Conservation (phyloP, 2,113 vertebrate species). For the Maccullochella peelii region DNA sequence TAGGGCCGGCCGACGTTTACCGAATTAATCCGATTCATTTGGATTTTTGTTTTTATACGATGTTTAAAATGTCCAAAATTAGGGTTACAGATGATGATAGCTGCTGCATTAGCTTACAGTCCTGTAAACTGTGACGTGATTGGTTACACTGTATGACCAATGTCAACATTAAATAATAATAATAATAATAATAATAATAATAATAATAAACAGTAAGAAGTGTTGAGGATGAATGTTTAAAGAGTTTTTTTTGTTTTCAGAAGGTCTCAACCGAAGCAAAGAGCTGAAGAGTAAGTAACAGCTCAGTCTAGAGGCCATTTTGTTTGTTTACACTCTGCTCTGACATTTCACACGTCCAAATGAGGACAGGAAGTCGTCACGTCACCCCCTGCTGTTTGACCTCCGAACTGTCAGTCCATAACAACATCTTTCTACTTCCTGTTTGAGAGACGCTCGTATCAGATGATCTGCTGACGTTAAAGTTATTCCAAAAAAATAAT, state of each 20-base stretch:
- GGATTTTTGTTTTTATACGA: no score
- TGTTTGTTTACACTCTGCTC: conserved; percentile 46
- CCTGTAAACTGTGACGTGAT: no score
- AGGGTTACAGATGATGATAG: no score
- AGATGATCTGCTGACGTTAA: not conserved
- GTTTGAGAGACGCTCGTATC: not conserved
- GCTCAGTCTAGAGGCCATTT: conserved; percentile 52
- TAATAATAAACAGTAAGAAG: no score
- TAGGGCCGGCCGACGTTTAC: no score
- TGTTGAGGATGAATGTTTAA: conserved; percentile 49
- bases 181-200: no score
- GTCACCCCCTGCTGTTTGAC: conserved; percentile 33
- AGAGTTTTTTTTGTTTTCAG: conserved; percentile 82
- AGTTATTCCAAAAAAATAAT: no score
- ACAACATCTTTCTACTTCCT: not conserved
- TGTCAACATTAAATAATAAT: no score
- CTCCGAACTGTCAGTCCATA: not conserved
- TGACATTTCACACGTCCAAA: conserved; percentile 39
- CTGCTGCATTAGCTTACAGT: no score
- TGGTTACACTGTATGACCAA: no score
- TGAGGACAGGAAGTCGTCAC: conserved; percentile 27
- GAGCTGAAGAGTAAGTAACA: conserved; percentile 85
- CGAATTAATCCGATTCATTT: no score
- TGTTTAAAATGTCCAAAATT: no score
- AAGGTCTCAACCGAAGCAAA: conserved; percentile 86